phyloP scores from a whole-genome alignment of 2,888 invertebrate genomes.

The Melinaea marsaeus region DNA sequence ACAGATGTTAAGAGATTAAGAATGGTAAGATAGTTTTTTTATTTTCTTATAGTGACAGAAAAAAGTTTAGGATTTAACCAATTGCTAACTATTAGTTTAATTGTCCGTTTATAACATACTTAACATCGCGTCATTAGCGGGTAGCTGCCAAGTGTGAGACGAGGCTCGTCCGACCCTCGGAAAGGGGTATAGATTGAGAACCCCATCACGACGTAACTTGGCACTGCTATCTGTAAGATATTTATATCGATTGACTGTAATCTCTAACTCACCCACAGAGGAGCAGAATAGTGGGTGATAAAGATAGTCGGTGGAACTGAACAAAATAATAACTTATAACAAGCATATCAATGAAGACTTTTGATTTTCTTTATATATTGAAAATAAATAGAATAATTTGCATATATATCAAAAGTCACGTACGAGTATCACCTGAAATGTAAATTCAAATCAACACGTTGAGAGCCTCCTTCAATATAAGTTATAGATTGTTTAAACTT shows the following conservation, averaged over 20 bases:
- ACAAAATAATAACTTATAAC: too few relatives aligned
- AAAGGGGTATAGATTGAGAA: constrained; percentile 78
- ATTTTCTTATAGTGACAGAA: too few relatives aligned
- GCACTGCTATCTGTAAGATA: constrained; percentile 52
- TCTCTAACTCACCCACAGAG: too few relatives aligned
- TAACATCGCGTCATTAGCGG: constrained; percentile 68
- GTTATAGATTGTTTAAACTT: neutral
- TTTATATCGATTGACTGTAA: neutral
- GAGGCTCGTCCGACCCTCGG: constrained; percentile 79
- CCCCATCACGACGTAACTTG: constrained; percentile 75
- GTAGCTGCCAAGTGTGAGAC: constrained; percentile 65
- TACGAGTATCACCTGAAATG: neutral
- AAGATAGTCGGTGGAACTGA: neutral
- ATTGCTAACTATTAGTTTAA: too few relatives aligned
- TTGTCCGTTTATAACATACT: constrained; percentile 44
- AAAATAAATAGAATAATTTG: neutral
- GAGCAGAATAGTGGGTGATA: neutral
- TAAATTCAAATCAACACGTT: neutral
- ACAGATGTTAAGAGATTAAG: constrained; percentile 35
- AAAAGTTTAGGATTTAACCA: too few relatives aligned
- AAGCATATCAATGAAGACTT: too few relatives aligned
- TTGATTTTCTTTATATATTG: neutral
- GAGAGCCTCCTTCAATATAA: constrained; percentile 15
- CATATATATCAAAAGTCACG: too few relatives aligned
- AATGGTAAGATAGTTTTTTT: neutral